Conservation (phyloP, 2,888 invertebrate species). For the Drosophila meridionalis region DNA sequence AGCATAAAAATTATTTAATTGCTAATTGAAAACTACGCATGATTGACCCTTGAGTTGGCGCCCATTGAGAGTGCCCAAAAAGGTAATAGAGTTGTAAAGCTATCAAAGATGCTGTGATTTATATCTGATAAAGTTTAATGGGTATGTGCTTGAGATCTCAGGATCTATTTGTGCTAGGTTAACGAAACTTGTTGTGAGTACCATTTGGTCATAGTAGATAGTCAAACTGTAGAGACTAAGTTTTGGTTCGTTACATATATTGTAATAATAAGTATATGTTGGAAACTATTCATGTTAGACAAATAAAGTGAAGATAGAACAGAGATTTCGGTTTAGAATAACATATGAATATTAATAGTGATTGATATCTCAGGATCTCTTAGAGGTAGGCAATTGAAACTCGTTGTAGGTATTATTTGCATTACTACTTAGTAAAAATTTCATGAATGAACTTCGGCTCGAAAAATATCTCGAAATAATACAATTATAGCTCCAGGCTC, state of each 20-base stretch:
- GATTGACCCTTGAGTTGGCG: constrained; percentile 39
- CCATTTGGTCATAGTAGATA: not conserved
- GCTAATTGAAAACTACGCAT: constrained; percentile 40
- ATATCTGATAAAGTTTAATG: not conserved
- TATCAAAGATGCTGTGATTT: constrained; percentile 3
- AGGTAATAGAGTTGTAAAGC: constrained; percentile 14
- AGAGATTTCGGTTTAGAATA: too few species aligned
- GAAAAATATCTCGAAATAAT: not conserved
- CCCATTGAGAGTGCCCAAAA: constrained; percentile 22
- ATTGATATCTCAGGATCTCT: too few species aligned
- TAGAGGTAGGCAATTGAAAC: too few species aligned
- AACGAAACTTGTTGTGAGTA: not conserved
- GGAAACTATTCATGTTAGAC: not conserved
- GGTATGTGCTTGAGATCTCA: not conserved
- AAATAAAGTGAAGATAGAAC: not conserved
- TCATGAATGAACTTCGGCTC: too few species aligned
- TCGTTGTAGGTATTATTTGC: too few species aligned
- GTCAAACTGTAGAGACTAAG: too few species aligned
- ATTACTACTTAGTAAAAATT: too few species aligned
- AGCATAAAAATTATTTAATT: constrained; percentile 41
- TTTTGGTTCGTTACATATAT: not conserved
- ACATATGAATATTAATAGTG: too few species aligned
- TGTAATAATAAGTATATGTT: not conserved
- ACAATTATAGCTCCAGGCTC: not conserved
- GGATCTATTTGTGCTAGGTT: constrained; percentile 3